Evolutionary conservation across 2,113 vertebrate genomes (phyloP), one percentile per base, ranked within the genome.

Genomic region (Marcusenius ussheri): DNA sequence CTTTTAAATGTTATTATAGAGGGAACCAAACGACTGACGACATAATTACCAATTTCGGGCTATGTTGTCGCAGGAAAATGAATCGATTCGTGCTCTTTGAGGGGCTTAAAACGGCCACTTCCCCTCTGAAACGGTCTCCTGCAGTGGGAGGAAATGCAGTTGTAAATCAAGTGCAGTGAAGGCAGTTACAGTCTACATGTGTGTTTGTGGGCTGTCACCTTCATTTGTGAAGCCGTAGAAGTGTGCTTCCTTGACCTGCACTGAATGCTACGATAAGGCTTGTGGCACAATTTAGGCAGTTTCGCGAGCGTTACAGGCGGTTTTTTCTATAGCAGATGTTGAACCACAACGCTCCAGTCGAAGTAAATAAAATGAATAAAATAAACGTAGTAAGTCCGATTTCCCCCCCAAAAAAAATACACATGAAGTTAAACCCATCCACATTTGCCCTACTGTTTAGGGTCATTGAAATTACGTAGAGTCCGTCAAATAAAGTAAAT

Each of bases 61-160:
- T 53, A 35, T 53, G 49, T 51, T 27, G 47, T 51, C 17, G 45
- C 58, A 46, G 45, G 42, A 74, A 49, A 70, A 35, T 89, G 47
- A 56, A 80, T 89, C 49, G 88, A 84, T 39, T 45, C 88, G 21
- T 35, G 49, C 31, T 35, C 35, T 80, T 19, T 39, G 35, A 42
- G 74, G 74, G 74, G 74, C 39, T 62, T 17, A 11, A 62, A 58
- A 85, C 49, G 31, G 51, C 50, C 35, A 89, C 77, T 90, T 92
- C 91, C 87, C 90, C 66, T 88, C 9, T 62, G 46, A 84, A 91
- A 88, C 84, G 89, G 90, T 89, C 80, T 86, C 42, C 89, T 86
- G 58, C 87, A 56, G 77, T 49, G 83, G 24, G 90, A 92, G 92
- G 92, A 93, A 91, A 91, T 89, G 53, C 88, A 53, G 88, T 89